Percentiles rank a stretch among this genome's conserved stretches.
phyloP scores from a whole-genome alignment of 2,797 vertebrate genomes.

The Mus spretus region DNA sequence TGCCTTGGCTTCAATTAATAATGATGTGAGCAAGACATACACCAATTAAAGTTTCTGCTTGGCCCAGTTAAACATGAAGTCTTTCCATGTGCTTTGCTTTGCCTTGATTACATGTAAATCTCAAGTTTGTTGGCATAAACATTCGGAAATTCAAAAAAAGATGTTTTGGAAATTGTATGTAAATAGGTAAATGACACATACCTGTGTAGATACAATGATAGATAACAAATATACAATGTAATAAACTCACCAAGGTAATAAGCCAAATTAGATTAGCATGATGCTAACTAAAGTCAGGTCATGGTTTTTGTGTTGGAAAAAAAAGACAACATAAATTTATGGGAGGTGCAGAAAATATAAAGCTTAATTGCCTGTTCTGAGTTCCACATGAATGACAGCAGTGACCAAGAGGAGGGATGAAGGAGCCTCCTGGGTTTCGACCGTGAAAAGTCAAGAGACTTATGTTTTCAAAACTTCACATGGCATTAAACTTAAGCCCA shows the following conservation, averaged over 20 bases:
- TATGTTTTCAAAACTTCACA: not conserved
- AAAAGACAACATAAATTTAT: not conserved
- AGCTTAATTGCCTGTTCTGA: not conserved
- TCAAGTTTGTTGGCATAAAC: not conserved
- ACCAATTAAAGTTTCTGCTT: slow-evolving; percentile 9
- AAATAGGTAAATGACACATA: not conserved
- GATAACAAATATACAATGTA: not conserved
- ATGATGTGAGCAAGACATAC: not conserved
- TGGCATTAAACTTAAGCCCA: not conserved
- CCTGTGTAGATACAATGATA: not conserved
- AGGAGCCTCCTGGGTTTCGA: not conserved
- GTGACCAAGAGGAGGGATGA: not conserved
- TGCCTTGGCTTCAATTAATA: not conserved
- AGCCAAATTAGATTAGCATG: not conserved
- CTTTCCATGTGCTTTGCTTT: not conserved
- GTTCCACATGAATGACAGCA: not conserved
- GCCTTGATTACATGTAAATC: not conserved
- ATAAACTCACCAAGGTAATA: not conserved
- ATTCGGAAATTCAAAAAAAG: not conserved
- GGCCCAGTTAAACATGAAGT: not conserved
- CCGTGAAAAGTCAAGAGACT: not conserved
- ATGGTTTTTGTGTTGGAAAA: not conserved
- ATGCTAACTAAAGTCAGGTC: not conserved
- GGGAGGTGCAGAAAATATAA: not conserved
- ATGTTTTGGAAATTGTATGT: not conserved